Conservation (phyloP, 2,888 invertebrate genomes). For the Bugulina stolonifera region DNA sequence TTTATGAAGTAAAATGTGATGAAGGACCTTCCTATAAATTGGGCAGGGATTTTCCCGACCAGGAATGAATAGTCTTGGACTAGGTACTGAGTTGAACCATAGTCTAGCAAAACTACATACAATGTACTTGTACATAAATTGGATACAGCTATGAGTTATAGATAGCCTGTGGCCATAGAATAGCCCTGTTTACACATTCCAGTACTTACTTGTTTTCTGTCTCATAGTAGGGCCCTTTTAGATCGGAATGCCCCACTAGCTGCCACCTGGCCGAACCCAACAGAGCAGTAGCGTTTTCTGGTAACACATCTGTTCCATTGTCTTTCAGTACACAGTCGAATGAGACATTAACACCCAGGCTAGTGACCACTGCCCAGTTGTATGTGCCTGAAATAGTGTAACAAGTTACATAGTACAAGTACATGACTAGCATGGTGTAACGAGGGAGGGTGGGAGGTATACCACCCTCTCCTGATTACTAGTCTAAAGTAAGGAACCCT, state of each 20-base stretch:
- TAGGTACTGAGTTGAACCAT: no score
- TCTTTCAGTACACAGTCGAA: not conserved
- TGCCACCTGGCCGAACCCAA: not conserved
- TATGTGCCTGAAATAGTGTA: not conserved
- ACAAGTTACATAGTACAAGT: not conserved
- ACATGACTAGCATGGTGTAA: not conserved
- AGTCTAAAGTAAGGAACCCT: no score
- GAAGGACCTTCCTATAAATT: no score
- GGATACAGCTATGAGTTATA: no score
- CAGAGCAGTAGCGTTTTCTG: not conserved
- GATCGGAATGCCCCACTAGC: not conserved
- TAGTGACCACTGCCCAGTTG: not conserved
- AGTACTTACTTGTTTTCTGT: not conserved
- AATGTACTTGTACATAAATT: no score
- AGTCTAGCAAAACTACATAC: no score
- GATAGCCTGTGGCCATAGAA: no score
- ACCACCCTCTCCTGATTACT: no score
- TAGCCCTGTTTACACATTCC: no score
- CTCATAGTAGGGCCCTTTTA: not conserved
- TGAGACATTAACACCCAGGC: not conserved
- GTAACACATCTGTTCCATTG: not conserved
- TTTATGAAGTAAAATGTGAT: no score
- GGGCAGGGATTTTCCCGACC: no score
- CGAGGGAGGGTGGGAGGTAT: not conserved
- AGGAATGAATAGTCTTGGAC: no score